phyloP scores from a whole-genome alignment of 2,113 vertebrate species.

The Tautogolabrus adspersus region DNA sequence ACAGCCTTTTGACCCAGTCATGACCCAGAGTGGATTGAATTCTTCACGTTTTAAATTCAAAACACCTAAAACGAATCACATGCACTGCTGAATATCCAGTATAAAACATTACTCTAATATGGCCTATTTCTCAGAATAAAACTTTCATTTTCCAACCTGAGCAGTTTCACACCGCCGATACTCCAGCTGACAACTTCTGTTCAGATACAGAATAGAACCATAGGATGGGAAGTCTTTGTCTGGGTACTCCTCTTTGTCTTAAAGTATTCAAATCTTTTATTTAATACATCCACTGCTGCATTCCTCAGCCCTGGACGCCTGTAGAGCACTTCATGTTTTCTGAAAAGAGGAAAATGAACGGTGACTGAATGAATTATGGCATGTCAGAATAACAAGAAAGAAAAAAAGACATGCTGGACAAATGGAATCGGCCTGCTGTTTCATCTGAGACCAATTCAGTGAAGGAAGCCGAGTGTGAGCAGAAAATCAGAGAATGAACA shows the following conservation, averaged over 20 bases:
- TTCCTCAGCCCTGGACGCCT: neutral
- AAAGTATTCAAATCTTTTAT: neutral
- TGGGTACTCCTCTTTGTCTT: neutral
- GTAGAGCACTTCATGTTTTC: conserved; percentile 18
- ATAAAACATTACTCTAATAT: neutral
- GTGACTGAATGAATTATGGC: conserved; percentile 23
- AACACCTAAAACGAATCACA: no score
- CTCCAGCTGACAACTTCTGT: neutral
- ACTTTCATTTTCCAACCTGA: neutral
- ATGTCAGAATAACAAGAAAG: neutral
- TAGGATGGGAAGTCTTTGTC: neutral
- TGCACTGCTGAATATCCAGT: neutral
- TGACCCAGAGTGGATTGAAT: no score
- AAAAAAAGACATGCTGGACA: neutral
- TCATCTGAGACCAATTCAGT: conserved; percentile 24
- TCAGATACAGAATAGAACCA: neutral
- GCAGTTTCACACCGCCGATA: neutral
- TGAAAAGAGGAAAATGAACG: conserved; percentile 4
- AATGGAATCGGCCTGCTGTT: conserved; percentile 12
- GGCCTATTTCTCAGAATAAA: neutral
- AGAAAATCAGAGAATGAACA: conserved; percentile 30
- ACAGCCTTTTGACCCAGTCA: no score
- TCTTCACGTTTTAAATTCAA: no score
- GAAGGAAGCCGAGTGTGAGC: conserved; percentile 15
- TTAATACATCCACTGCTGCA: neutral